Evolutionary conservation across 2,888 invertebrate species (phyloP), one percentile per base, ranked within the genome.

Genomic region (Cerastoderma edule): DNA sequence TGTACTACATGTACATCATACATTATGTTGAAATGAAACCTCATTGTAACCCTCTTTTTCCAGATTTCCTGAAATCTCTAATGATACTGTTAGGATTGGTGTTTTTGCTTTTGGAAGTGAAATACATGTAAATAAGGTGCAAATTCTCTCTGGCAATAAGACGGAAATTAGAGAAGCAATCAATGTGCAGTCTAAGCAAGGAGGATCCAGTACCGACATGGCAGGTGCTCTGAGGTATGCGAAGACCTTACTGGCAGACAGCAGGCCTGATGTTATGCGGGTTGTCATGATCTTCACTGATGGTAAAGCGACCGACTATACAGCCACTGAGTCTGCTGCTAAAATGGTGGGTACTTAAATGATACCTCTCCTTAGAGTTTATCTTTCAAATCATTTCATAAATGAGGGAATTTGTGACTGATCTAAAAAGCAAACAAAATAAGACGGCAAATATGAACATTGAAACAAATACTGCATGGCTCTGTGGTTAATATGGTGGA

Each of bases 231-330:
- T 78, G n/a, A 28, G 13, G 19, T 22, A 39, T 27, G 71, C 57
- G 13, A 48, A 4, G 19, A 35, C 3, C 6, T 19, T 71, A 44
- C 60, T 78, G 19, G 22, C n/a, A 22, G 46, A 22, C 22, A 48
- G 46, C n/a, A 46, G 57, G 19, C 24, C 35, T 1, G 39, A 39
- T 10, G 60, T 60, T 0, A 32, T 48, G 0, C 27, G 71, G 4
- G 64, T 56, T 24, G 48, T 67, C 2, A 8, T 65, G 22, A n/a
- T 71, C 5, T 19, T 78, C 13, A 74, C 71, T 22, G 74, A 74
- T 65, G 74, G 78, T 16, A 6, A 10, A 13, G 70, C 75, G n/a
- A 63, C 48, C 3, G 3, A 44, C 30, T 24, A 24, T 28, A 39
- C 39, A 0, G 1, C 0, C 10, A 71, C 75, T 53, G 30, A 1